Percentiles rank a stretch among this genome's conserved stretches.
phyloP scores from a whole-genome alignment of 2,113 vertebrate genomes.

The Procavia capensis region DNA sequence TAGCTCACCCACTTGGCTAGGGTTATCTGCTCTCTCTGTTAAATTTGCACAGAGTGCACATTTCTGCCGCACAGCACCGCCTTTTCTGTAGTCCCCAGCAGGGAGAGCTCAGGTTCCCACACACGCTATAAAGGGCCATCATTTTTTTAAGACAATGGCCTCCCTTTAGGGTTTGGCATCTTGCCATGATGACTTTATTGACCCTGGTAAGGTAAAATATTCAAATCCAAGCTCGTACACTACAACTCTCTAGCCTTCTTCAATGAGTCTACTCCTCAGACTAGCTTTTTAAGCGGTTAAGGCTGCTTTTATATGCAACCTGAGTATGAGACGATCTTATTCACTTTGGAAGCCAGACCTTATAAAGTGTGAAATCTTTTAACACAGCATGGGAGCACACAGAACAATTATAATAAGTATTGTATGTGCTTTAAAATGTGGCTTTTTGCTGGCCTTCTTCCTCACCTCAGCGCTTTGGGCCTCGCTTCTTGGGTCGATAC shows the following conservation, averaged over 20 bases:
- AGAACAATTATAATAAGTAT: constrained; percentile 55
- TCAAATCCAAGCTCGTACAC: constrained; percentile 33
- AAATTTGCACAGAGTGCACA: neutral
- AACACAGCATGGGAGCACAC: constrained; percentile 20
- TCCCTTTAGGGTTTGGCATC: constrained; percentile 56
- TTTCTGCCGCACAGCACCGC: constrained; percentile 15
- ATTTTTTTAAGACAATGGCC: constrained; percentile 43
- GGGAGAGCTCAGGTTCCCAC: constrained; percentile 6
- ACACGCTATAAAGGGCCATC: constrained; percentile 32
- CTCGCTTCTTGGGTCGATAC: constrained; percentile 3
- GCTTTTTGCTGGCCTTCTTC: neutral
- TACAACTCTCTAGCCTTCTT: neutral
- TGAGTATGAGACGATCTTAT: constrained; percentile 49
- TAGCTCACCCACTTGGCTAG: neutral
- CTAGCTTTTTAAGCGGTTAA: constrained; percentile 14
- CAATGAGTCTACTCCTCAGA: neutral
- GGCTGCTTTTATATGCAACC: constrained; percentile 51
- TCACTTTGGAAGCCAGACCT: constrained; percentile 61
- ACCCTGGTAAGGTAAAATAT: constrained; percentile 45
- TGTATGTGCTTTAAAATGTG: constrained; percentile 45
- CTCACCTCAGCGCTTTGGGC: constrained; percentile 17
- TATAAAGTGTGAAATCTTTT: constrained; percentile 70
- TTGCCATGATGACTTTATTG: constrained; percentile 54
- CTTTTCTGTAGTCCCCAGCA: neutral
- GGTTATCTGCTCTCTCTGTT: neutral